Evolutionary conservation across 2,888 invertebrate species (phyloP), one percentile per base, ranked within the genome.

Genomic region (Orthosia gracilis): DNA sequence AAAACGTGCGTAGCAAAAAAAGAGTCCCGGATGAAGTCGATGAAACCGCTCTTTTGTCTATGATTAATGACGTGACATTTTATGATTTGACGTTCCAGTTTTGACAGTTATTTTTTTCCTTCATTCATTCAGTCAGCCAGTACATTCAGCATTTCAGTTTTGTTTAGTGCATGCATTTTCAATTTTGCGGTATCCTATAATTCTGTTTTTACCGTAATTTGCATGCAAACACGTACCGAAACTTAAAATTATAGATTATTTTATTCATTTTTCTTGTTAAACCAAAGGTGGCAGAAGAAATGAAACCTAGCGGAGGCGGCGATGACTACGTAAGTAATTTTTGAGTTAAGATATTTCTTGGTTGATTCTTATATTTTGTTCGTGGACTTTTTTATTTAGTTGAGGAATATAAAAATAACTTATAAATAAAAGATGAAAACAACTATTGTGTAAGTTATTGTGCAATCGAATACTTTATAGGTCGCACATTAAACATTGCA

Each of bases 281-380:
- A 66, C 12, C 31, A 40, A 4, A 49, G 45, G 50, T 75, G 75
- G 78, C 83, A 50, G 81, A 79, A 76, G 69, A 67, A 80, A 96
- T 96, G 95, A 96, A 94, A 88, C 95, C 95, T 23, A 92, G 92
- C 84, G 94, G 94, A 76, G 93, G 92, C 65, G 94, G 92, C 82
- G 94, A 95, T 86, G 96, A 96, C 86, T 96, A 93, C 89, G 96
- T 96, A 91, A 93, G 95, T 91, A 84, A 50, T 54, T 66, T 67
- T 82, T 65, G 18, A 59, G 7, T 15, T 2, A 13, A 2, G 18
- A 63, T 31, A 68, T 50, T 26, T 58, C 26, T 47, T 15, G 18
- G 49, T 59, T 12, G 5, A 21, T 26, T 40, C 40, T 40, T 47
- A 15, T 0, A 5, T 2, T 40, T 40, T 9, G 40, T 40, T 40